Evolutionary conservation across 2,797 vertebrate genomes (phyloP), one percentile per base, ranked within the genome.

Genomic region (Corythornis leucogaster): DNA sequence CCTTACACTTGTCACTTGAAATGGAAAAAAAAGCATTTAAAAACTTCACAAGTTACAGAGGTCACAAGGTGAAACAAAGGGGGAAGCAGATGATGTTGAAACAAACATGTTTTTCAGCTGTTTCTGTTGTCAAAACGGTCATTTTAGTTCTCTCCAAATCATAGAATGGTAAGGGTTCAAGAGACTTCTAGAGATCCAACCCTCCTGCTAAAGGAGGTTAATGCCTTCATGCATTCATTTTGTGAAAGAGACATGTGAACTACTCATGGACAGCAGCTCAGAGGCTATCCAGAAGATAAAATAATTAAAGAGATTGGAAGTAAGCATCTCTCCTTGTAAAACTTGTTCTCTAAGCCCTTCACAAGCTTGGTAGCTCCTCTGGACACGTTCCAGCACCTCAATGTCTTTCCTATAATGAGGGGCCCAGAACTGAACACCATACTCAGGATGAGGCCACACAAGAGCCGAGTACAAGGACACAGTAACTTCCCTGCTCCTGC

Each of bases 1-100:
- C 24, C 40, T 81, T 45, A 63, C 5, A n/a, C 48, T 83, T 84
- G 48, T 88, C 67, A 74, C 46, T 77, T 80, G 57, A 33, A 67
- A 76, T 54, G 86, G 80, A 88, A 94, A 93, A 93, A 94, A 89
- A 87, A 38, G 61, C 28, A 35, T 85, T 73, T 88, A 11, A 70
- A 84, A 79, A 40, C 55, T 73, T 48, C 70, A 82, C 69, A 30
- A 63, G 55, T 57, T 71, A 45, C 70, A 61, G 61, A 87, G 46
- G 18, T 67, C 64, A 17, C 70, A 22, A 74, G 54, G 46, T 93
- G 54, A 92, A 86, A 77, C 14, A 67, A 64, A 74, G 18, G 20
- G 21, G 33, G 31, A 82, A 82, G 35, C 0, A 79, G 48, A 58
- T 33, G 35, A 42, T 22, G 22, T 62, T 61, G 86, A 76, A 81